Evolutionary conservation across 2,888 invertebrate genomes (phyloP).

Genomic region (Cotesia congregata): DNA sequence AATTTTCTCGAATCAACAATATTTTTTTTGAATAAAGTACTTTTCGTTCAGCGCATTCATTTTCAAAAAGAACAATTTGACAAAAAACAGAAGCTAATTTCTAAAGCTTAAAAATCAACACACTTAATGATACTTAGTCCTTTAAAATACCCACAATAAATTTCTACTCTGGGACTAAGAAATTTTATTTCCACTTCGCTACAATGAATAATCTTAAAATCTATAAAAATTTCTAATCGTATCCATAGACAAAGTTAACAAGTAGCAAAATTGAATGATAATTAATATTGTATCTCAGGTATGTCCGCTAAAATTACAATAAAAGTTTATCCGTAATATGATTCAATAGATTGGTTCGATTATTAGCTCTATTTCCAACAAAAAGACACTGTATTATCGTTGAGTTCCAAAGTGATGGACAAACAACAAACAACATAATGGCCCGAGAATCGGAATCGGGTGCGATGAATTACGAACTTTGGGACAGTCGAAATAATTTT

Average conservation of each 20-base stretch:
- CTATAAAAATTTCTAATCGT: neutral
- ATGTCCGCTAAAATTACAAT: neutral
- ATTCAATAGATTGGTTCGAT: neutral
- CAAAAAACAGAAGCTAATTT: no score
- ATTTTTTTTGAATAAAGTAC: no score
- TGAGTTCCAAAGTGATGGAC: constrained; percentile 10
- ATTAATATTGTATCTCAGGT: neutral
- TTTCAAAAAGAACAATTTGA: no score
- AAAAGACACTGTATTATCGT: constrained; percentile 13
- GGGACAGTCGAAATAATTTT: constrained; percentile 1
- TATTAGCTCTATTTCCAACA: neutral
- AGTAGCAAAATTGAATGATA: neutral
- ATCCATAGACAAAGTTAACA: neutral
- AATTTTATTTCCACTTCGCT: no score
- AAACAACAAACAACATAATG: neutral
- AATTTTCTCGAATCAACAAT: no score
- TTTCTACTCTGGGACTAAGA: no score
- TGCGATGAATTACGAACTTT: constrained; percentile 47
- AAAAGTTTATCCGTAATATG: neutral
- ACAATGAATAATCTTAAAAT: no score
- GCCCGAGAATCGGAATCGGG: constrained; percentile 24
- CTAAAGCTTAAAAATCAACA: no score
- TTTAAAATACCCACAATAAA: no score
- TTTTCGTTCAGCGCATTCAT: no score
- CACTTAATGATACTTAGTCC: no score